These are phyloP conservation scores for Cyanoramphus novaezelandiae DNA, from an alignment of 2,113 vertebrate genomes.

Conservation along the genomic window DNA sequence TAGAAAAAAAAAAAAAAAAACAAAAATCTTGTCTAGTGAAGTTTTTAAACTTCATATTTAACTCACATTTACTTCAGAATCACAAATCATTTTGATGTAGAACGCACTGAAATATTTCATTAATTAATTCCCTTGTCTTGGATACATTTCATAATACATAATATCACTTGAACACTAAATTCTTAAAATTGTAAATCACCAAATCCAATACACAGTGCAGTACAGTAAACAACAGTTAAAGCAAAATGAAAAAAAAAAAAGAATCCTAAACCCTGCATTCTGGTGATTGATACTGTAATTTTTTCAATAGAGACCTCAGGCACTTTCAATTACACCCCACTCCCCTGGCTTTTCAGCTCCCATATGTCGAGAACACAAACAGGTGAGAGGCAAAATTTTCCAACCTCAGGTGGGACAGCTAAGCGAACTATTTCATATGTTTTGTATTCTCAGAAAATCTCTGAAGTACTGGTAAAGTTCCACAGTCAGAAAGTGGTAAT, in stretches of 20 bases:
- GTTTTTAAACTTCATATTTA: conserved; percentile 5
- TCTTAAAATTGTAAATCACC: conserved; percentile 3
- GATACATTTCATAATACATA: not conserved
- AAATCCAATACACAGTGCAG: not conserved
- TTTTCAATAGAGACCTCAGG: not conserved
- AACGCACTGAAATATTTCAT: not conserved
- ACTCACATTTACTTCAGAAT: not conserved
- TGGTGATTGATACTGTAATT: conserved; percentile 28
- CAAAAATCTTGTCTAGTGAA: not conserved
- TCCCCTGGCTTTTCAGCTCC: not conserved
- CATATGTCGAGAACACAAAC: not conserved
- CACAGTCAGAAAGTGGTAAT: not conserved
- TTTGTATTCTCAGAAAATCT: not conserved
- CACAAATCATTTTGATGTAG: not conserved
- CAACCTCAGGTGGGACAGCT: not conserved
- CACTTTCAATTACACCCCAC: conserved; percentile 16
- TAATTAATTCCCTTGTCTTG: not conserved
- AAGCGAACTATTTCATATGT: not conserved
- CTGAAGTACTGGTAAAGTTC: not conserved
- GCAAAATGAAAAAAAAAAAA: not conserved
- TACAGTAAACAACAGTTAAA: conserved; percentile 1
- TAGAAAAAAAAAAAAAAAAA: not conserved
- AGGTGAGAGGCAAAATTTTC: not conserved
- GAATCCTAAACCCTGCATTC: not conserved
- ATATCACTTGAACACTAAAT: not conserved